A percentile compares a stretch with the other conserved stretches of the same genome.
Evolutionary conservation across 2,797 vertebrate species (phyloP).

Genomic region (Lemur catta): DNA sequence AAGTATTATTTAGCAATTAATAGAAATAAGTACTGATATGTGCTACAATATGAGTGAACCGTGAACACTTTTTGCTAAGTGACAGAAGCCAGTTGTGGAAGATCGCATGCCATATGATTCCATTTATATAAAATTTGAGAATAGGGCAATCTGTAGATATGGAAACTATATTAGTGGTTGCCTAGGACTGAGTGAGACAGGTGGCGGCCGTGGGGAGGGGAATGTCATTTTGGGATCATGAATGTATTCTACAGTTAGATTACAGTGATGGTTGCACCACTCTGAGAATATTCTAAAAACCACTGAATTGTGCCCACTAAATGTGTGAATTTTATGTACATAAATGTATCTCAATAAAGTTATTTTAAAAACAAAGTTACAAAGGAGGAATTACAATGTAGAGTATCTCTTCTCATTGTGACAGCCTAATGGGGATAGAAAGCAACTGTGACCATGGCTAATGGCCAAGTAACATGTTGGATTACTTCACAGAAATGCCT

Average conservation of each 20-base stretch:
- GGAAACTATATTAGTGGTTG: not conserved
- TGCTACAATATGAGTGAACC: not conserved
- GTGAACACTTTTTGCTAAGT: not conserved
- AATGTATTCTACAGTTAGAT: not conserved
- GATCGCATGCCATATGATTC: accelerated
- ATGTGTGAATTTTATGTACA: not conserved
- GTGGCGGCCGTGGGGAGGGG: not conserved
- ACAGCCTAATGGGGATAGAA: not conserved
- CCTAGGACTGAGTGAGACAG: not conserved
- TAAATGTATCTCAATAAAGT: not conserved
- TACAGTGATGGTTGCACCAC: not conserved
- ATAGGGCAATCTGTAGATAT: not conserved
- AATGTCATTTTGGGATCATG: not conserved
- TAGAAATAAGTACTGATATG: not conserved
- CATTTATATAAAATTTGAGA: not conserved
- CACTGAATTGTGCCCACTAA: not conserved
- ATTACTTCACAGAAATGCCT: not conserved
- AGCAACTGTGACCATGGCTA: not conserved
- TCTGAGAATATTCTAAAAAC: not conserved
- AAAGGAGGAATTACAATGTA: not conserved
- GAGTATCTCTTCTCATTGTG: not conserved
- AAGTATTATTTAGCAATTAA: not conserved
- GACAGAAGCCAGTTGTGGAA: not conserved
- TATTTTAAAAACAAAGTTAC: not conserved
- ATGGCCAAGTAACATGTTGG: not conserved